These are phyloP conservation scores for Priapulus caudatus DNA, from an alignment of 2,888 invertebrate species.

Conservation along the genomic window DNA sequence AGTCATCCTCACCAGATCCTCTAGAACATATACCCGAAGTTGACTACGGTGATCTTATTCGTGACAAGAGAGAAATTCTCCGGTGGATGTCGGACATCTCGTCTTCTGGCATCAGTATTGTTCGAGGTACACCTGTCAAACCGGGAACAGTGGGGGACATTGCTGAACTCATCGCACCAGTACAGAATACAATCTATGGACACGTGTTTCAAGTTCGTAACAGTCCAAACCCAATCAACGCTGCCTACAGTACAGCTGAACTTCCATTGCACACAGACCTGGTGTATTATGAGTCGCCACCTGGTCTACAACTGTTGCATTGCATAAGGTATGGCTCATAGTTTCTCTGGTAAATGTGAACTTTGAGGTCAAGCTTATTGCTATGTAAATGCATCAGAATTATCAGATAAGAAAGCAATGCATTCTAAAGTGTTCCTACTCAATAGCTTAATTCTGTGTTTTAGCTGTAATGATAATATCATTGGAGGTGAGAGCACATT, in stretches of 20 bases:
- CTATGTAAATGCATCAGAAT: too few relatives aligned
- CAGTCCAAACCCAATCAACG: constrained; percentile 28
- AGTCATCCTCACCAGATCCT: background rate
- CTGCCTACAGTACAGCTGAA: constrained; percentile 27
- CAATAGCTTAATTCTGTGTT: background rate
- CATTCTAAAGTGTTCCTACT: constrained; percentile 22
- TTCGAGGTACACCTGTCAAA: background rate
- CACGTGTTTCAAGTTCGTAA: constrained; percentile 29
- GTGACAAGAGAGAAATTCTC: too few relatives aligned
- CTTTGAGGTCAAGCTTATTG: too few relatives aligned
- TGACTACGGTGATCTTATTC: background rate
- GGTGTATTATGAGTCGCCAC: constrained; percentile 33
- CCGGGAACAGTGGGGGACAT: background rate
- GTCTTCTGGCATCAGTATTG: background rate
- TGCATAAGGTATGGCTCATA: constrained; percentile 25
- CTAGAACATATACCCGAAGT: background rate
- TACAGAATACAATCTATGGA: background rate
- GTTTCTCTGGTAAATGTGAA: background rate
- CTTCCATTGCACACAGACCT: constrained; percentile 33
- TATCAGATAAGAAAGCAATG: constrained; percentile 22
- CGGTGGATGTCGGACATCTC: background rate
- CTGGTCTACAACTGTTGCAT: constrained; percentile 33
- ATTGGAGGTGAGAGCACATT: constrained; percentile 30
- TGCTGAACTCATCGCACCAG: background rate
- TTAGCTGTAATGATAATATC: constrained; percentile 30